Percentiles rank a stretch among this genome's conserved stretches.
Conservation (phyloP, 1,140 invertebrate genomes). For the Cydia pomonella region DNA sequence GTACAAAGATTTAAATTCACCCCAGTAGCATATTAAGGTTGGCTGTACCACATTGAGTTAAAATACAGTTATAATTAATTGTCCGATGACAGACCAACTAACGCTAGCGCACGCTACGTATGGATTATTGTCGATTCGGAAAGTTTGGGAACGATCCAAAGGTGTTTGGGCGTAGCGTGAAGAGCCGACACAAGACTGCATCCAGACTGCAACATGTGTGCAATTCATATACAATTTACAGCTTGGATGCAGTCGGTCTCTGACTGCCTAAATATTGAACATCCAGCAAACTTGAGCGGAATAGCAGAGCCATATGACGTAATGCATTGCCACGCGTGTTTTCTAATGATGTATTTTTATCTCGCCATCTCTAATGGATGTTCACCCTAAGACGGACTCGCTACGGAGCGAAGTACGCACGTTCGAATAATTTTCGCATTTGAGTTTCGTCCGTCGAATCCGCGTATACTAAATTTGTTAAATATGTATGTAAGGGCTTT, state of each 20-base stretch:
- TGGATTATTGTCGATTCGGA: conserved; percentile 20
- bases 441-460: not conserved
- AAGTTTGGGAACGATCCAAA: not conserved
- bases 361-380: too few species aligned
- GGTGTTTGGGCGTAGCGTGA: not conserved
- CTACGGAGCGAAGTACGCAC: too few species aligned
- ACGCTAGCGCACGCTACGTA: not conserved
- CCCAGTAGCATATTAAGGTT: too few species aligned
- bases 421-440: too few species aligned
- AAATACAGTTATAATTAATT: not conserved
- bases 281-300: too few species aligned
- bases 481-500: not conserved
- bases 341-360: not conserved
- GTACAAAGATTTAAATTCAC: too few species aligned
- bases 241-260: not conserved
- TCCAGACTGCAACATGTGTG: too few species aligned
- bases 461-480: not conserved
- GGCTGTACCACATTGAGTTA: too few species aligned
- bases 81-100: not conserved
- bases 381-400: too few species aligned
- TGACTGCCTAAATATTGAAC: too few species aligned
- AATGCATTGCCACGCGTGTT: too few species aligned
- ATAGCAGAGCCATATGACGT: too few species aligned
- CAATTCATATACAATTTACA: not conserved
- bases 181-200: not conserved